These are phyloP conservation scores for Yponomeuta evonymella DNA, from an alignment of 2,888 invertebrate species.

Conservation along the genomic window DNA sequence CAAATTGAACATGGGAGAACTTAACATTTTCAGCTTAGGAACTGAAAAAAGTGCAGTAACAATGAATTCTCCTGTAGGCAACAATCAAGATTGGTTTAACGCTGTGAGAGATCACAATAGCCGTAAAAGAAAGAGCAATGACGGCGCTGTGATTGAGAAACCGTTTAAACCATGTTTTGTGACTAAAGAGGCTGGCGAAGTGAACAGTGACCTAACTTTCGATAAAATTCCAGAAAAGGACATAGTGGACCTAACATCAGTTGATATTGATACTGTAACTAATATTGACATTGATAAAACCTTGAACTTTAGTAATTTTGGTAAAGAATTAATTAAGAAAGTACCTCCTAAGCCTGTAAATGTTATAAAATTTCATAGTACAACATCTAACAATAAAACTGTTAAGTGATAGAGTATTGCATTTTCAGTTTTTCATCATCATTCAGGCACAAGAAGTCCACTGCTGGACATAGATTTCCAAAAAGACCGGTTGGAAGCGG, in stretches of 20 bases:
- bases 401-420: too few relatives aligned
- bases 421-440: too few relatives aligned
- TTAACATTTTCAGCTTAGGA: constrained; percentile 40
- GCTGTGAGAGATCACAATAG: constrained; percentile 27
- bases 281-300: constrained; percentile 45
- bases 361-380: constrained; percentile 49
- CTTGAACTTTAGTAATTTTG: constrained; percentile 57
- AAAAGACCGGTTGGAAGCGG: too few relatives aligned
- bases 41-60: constrained; percentile 24
- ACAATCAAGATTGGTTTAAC: background rate
- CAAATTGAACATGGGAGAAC: constrained; percentile 52
- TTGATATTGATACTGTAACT: constrained; percentile 41
- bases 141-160: constrained; percentile 23
- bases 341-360: constrained; percentile 49
- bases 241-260: constrained; percentile 51
- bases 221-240: constrained; percentile 28
- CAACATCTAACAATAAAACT: background rate
- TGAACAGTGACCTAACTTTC: too few relatives aligned
- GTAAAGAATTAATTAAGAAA: constrained; percentile 46
- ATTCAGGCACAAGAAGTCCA: too few relatives aligned
- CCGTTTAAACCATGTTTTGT: constrained; percentile 31
- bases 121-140: constrained; percentile 11
- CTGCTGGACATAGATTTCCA: too few relatives aligned
- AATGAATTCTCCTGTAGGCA: background rate
- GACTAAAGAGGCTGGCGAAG: constrained; percentile 15